These are phyloP conservation scores for Heliconius erato DNA, from an alignment of 2,888 invertebrate species.

Conservation along the genomic window DNA sequence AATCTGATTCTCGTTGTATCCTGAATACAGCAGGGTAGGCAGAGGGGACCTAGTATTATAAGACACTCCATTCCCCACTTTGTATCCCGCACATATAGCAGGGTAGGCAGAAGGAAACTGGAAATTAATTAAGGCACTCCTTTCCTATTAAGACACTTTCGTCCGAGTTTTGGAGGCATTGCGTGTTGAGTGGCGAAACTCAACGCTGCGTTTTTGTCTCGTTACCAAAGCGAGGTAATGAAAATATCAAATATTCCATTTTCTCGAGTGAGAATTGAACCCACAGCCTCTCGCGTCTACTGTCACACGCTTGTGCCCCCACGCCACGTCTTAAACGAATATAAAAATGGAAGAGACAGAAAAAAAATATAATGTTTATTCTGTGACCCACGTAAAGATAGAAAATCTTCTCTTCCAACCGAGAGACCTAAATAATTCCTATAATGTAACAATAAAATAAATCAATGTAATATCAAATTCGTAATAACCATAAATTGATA, in stretches of 20 bases:
- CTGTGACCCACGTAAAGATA: slow-evolving; percentile 37
- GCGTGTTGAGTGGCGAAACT: not conserved
- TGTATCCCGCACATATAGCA: not conserved
- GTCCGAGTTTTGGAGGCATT: not conserved
- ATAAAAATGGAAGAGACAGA: not conserved
- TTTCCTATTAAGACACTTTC: not conserved
- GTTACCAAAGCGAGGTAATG: not conserved
- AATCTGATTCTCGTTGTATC: no score
- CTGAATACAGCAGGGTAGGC: no score
- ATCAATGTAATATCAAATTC: slow-evolving; percentile 48
- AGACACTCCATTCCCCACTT: no score
- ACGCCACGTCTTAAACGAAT: no score
- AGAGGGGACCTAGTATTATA: no score
- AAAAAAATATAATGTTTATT: slow-evolving; percentile 1
- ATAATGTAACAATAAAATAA: slow-evolving; percentile 49
- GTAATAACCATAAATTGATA: slow-evolving; percentile 51
- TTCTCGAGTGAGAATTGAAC: not conserved
- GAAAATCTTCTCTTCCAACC: slow-evolving; percentile 30
- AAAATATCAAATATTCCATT: not conserved
- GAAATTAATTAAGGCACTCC: not conserved
- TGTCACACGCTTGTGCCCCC: no score
- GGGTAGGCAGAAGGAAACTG: not conserved
- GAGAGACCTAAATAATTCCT: slow-evolving; percentile 39
- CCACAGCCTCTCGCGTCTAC: no score
- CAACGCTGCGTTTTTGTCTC: not conserved